These are phyloP conservation scores for Oreohelix idahoensis DNA, from an alignment of 1,140 invertebrate genomes.

Conservation along the genomic window DNA sequence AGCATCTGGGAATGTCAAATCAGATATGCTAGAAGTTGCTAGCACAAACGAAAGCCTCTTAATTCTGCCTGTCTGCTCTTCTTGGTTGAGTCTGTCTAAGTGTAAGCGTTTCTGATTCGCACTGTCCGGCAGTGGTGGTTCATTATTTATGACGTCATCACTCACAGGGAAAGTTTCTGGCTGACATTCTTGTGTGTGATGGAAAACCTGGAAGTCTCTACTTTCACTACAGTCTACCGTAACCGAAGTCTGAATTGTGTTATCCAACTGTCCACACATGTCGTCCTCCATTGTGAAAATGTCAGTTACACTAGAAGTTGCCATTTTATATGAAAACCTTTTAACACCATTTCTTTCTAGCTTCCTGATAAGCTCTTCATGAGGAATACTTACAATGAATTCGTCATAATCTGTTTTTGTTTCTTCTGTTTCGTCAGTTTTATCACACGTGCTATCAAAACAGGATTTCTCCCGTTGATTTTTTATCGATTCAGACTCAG, in stretches of 20 bases:
- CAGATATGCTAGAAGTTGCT: constrained; percentile 25
- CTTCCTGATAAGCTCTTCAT: neutral
- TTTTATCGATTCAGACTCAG: too few species aligned
- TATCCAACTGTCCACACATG: neutral
- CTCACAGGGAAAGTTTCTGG: too few species aligned
- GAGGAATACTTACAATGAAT: neutral
- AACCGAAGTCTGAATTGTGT: neutral
- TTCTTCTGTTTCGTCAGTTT: neutral
- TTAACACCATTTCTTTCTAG: neutral
- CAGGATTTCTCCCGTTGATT: too few species aligned
- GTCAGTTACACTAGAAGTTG: neutral
- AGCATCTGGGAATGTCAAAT: constrained; percentile 6
- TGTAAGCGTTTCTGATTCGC: neutral
- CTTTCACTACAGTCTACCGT: too few species aligned
- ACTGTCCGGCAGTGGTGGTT: neutral
- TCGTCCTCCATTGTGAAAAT: neutral
- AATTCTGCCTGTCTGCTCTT: neutral
- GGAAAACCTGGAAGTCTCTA: too few species aligned
- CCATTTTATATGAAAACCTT: neutral
- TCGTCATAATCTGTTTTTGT: neutral
- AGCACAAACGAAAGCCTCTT: constrained; percentile 12
- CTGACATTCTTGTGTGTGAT: too few species aligned
- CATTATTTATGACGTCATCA: neutral
- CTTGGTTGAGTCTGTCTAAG: neutral
- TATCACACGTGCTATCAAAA: too few species aligned